These are phyloP conservation scores for Poecilia gillii DNA, from an alignment of 2,797 vertebrate genomes.

Conservation along the genomic window DNA sequence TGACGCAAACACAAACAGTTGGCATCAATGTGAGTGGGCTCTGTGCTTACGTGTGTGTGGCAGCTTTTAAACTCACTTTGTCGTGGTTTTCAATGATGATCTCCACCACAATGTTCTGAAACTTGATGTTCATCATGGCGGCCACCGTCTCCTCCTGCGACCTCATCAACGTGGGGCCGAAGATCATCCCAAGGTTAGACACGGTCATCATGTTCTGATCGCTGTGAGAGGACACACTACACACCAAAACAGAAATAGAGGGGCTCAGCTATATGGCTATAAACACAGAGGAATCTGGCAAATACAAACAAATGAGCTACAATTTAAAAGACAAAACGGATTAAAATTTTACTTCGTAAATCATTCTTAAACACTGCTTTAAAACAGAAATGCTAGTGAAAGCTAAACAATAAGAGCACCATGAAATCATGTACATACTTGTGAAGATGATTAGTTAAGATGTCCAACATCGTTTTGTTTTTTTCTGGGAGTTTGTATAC, in stretches of 20 bases:
- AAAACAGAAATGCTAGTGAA: background rate
- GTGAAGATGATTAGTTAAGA: slow-evolving; percentile 93
- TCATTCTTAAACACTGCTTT: background rate
- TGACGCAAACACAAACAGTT: slow-evolving; percentile 56
- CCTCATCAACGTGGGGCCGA: slow-evolving; percentile 97
- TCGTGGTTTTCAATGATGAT: slow-evolving; percentile 97
- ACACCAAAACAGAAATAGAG: background rate
- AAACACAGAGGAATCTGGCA: background rate
- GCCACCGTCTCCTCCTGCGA: slow-evolving; percentile 98
- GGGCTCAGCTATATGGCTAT: background rate
- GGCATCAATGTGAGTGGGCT: background rate
- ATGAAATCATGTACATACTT: slow-evolving; percentile 78
- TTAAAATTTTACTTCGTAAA: background rate
- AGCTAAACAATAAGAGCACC: background rate
- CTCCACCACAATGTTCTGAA: slow-evolving; percentile 99
- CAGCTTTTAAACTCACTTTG: slow-evolving; percentile 79
- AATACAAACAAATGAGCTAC: background rate
- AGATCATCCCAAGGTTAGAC: slow-evolving; percentile 98
- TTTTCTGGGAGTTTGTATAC: slow-evolving; percentile 94
- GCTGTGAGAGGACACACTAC: slow-evolving; percentile 93
- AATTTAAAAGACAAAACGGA: background rate
- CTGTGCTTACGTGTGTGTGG: background rate
- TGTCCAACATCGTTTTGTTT: slow-evolving; percentile 94
- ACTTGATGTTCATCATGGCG: slow-evolving; percentile 99
- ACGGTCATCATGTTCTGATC: slow-evolving; percentile 97